Conservation (phyloP, 2,797 vertebrate species). For the Acipenser ruthenus region DNA sequence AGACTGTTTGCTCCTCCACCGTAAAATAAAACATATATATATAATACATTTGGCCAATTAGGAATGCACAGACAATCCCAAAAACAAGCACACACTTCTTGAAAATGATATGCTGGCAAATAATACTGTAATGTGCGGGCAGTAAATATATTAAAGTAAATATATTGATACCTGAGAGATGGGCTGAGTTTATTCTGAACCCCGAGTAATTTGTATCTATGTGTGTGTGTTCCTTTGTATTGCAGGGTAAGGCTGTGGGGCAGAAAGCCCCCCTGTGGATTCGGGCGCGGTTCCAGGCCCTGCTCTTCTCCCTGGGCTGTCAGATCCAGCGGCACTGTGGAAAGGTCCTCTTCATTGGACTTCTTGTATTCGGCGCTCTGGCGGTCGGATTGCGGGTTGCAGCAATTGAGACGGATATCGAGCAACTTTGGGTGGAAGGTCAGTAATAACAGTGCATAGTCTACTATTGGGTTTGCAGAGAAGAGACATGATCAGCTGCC, state of each 20-base stretch:
- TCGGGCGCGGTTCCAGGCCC: slow-evolving; percentile 86
- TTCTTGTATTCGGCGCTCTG: slow-evolving; percentile 88
- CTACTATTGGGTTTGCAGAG: not conserved
- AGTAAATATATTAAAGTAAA: too few species aligned
- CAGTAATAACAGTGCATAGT: slow-evolving; percentile 42
- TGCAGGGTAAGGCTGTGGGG: slow-evolving; percentile 78
- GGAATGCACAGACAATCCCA: too few species aligned
- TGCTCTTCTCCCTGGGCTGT: slow-evolving; percentile 92
- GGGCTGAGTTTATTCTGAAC: not conserved
- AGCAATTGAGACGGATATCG: slow-evolving; percentile 91
- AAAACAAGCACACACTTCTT: too few species aligned
- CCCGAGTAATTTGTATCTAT: slow-evolving; percentile 12
- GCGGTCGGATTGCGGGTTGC: slow-evolving; percentile 89
- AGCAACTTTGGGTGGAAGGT: slow-evolving; percentile 98
- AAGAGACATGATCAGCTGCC: not conserved
- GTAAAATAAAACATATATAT: too few species aligned
- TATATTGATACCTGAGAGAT: not conserved
- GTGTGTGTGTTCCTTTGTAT: slow-evolving; percentile 24
- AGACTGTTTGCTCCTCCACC: too few species aligned
- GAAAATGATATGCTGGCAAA: too few species aligned
- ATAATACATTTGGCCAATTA: too few species aligned
- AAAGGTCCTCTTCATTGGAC: slow-evolving; percentile 93
- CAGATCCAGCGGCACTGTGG: slow-evolving; percentile 95
- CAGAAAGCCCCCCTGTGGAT: slow-evolving; percentile 87
- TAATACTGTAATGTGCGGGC: too few species aligned